Evolutionary conservation across 2,888 invertebrate species (phyloP), one percentile per base, ranked within the genome.

Genomic region (Loripinus fragilis): DNA sequence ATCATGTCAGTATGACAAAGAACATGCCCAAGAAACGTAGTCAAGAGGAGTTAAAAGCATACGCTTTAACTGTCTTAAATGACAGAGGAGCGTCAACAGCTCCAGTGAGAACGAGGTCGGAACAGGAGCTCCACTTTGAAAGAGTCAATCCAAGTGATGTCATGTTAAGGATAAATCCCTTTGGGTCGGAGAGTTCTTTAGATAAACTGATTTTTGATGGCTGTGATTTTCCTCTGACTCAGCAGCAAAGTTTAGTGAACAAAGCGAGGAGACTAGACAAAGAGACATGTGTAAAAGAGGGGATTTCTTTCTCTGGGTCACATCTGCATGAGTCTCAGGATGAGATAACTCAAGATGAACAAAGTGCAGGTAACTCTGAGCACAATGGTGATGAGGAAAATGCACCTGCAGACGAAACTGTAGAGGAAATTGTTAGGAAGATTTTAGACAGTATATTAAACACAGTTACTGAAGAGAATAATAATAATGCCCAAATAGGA

Each of bases 131-230:
- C 17, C 94, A 94, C 17, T 93, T 94, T 87, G 94, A 94, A 35
- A 93, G 90, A 65, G 92, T 92, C 23, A 90, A 91, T 90, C 86
- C 95, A 90, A 89, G 94, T 25, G 95, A 95, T 76, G 95, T 96
- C 28, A 95, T 96, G 8, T 95, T 96, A 52, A 95, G 96, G 74
- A 95, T 96, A 60, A 96, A 96, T 89, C 96, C 96, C 5, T 94
- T 96, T 87, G 93, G 93, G n/a, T 93, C 93, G 0, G 89, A 90
- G 69, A 90, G 85, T 71, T 92, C 92, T 8, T 76, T 92, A 23
- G 93, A 93, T 78, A 88, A 83, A 60, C 71, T 91, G 77, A 88
- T 91, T 67, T 85, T 90, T 89, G 90, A 92, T 76, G 90, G 92
- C 52, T 88, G 87, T 88, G 89, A 90, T 72, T 76, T 89, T 71